Conservation (phyloP, 1,140 invertebrate species). For the Gerris buenoi region DNA sequence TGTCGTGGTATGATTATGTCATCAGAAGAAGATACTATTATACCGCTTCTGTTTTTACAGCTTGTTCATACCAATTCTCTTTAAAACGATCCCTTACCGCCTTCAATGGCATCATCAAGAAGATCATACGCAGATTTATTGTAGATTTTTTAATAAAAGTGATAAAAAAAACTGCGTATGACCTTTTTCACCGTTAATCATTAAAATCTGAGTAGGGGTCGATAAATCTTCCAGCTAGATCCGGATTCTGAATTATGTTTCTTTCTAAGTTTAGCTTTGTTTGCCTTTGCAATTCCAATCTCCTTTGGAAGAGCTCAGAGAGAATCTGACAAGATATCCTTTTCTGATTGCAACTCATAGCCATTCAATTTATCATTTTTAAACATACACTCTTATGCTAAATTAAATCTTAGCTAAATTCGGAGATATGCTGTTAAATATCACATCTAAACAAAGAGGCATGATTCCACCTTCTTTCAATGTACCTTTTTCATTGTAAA, state of each 20-base stretch:
- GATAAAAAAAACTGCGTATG: constrained; percentile 83
- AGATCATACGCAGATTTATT: constrained; percentile 96
- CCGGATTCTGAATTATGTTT: constrained; percentile 28
- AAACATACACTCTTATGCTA: constrained; percentile 77
- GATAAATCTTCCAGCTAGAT: constrained; percentile 29
- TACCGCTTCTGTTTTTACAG: too few relatives aligned
- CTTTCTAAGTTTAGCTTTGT: neutral
- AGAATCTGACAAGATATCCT: constrained; percentile 70
- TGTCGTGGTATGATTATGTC: too few relatives aligned
- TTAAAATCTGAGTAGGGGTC: constrained; percentile 44
- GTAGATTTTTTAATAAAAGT: constrained; percentile 95
- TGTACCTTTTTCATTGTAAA: constrained; percentile 72
- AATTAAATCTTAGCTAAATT: constrained; percentile 61
- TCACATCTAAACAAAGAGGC: constrained; percentile 67
- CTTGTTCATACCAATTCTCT: too few relatives aligned
- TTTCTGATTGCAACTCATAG: constrained; percentile 76
- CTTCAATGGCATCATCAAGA: constrained; percentile 48
- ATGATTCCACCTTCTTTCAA: constrained; percentile 41
- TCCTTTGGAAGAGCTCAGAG: neutral
- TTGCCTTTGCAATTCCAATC: neutral
- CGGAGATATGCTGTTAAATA: constrained; percentile 77
- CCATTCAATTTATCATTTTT: constrained; percentile 86
- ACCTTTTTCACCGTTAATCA: constrained; percentile 63
- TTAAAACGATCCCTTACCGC: too few relatives aligned
- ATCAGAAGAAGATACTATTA: too few relatives aligned